phyloP scores from a whole-genome alignment of 2,888 invertebrate species.

The Tenthredo amoena region DNA sequence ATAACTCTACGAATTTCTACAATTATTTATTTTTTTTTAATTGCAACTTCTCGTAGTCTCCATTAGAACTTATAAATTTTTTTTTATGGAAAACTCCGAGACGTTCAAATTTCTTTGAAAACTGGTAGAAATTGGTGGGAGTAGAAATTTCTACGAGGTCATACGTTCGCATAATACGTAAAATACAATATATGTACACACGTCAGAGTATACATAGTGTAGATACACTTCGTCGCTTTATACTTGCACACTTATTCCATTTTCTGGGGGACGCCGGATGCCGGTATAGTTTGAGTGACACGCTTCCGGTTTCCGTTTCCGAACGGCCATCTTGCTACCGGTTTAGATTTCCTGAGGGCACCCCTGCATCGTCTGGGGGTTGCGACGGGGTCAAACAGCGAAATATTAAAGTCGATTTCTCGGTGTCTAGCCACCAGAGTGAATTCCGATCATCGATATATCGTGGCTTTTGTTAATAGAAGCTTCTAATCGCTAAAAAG shows the following conservation, averaged over 20 bases:
- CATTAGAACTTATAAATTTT: no score
- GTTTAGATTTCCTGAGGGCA: conserved; percentile 71
- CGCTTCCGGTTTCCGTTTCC: conserved; percentile 78
- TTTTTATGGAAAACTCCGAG: no score
- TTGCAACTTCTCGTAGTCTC: no score
- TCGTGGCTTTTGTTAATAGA: neutral
- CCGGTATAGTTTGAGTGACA: conserved; percentile 76
- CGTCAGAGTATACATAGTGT: no score
- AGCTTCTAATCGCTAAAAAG: neutral
- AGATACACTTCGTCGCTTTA: conserved; percentile 3
- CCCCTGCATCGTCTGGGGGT: conserved; percentile 46
- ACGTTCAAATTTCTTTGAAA: no score
- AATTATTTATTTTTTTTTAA: no score
- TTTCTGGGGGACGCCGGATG: conserved; percentile 74
- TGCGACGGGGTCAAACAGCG: conserved; percentile 43
- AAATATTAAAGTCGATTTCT: conserved; percentile 51
- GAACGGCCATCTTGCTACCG: conserved; percentile 77
- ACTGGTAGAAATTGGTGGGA: no score
- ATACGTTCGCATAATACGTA: neutral
- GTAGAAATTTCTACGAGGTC: no score
- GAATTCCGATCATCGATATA: neutral
- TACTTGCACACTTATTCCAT: conserved; percentile 63
- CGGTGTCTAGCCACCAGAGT: conserved; percentile 10
- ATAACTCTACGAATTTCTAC: no score
- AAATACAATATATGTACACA: conserved; percentile 26